These are phyloP conservation scores for Panonychus citri DNA, from an alignment of 1,140 invertebrate species.

Conservation along the genomic window DNA sequence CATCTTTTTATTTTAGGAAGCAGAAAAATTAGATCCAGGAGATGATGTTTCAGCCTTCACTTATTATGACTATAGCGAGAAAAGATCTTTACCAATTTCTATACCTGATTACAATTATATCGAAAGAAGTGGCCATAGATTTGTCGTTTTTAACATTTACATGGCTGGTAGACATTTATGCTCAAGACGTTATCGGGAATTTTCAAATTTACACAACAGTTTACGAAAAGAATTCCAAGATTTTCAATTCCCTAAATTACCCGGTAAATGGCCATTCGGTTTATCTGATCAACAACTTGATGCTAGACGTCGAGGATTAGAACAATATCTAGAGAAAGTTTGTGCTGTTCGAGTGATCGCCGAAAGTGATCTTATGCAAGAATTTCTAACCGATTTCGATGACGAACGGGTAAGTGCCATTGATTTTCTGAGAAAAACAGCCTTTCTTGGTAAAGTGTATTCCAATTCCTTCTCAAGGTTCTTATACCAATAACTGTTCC, in stretches of 20 bases:
- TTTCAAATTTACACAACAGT: constrained; percentile 62
- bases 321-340: constrained; percentile 94
- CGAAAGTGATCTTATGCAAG: constrained; percentile 88
- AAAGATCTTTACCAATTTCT: constrained; percentile 87
- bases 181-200: constrained; percentile 83
- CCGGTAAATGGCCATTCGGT: constrained; percentile 94
- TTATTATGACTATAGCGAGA: constrained; percentile 92
- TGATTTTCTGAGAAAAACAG: too few species aligned
- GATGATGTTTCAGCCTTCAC: constrained; percentile 67
- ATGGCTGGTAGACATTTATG: constrained; percentile 95
- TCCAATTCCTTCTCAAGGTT: too few species aligned
- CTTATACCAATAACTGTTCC: too few species aligned
- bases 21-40: constrained; percentile 55
- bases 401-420: constrained; percentile 40
- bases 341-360: constrained; percentile 93
- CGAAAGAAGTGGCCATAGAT: constrained; percentile 59
- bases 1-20: constrained; percentile 34
- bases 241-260: constrained; percentile 90
- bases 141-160: constrained; percentile 92
- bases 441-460: background rate
- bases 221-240: constrained; percentile 90
- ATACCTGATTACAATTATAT: constrained; percentile 76
- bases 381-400: constrained; percentile 79
- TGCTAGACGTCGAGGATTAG: constrained; percentile 65
- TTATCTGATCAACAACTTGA: constrained; percentile 90